These are phyloP conservation scores for Danaus chrysippus DNA, from an alignment of 2,888 invertebrate genomes.

Conservation along the genomic window DNA sequence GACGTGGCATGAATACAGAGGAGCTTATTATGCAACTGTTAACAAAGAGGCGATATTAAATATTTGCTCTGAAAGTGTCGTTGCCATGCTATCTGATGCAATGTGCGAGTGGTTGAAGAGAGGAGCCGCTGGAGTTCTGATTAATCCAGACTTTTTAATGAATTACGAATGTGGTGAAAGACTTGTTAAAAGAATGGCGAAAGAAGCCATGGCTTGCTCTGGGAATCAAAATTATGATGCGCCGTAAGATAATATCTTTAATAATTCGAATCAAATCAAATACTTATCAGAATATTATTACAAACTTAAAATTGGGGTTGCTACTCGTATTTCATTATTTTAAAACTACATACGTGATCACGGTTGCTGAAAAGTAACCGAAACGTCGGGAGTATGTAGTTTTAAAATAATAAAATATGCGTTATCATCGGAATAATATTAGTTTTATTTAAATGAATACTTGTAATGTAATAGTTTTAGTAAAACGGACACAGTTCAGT, in stretches of 20 bases:
- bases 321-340: no score
- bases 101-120: constrained; percentile 62
- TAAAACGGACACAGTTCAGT: no score
- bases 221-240: constrained; percentile 48
- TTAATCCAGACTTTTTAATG: constrained; percentile 52
- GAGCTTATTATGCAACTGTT: constrained; percentile 47
- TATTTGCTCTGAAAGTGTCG: constrained; percentile 55
- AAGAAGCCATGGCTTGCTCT: constrained; percentile 56
- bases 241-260: constrained; percentile 50
- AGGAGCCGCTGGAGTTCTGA: constrained; percentile 55
- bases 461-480: no score
- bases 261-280: neutral
- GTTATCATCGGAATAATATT: no score
- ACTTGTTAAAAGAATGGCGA: constrained; percentile 51
- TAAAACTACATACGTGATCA: no score
- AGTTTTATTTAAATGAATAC: no score
- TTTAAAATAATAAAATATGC: no score
- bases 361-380: no score
- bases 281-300: neutral
- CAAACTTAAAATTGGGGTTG: no score
- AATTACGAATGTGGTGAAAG: constrained; percentile 49
- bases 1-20: constrained; percentile 51
- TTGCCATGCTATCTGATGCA: constrained; percentile 48
- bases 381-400: no score
- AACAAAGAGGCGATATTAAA: constrained; percentile 55